Percentiles rank a stretch among this genome's conserved stretches.
Evolutionary conservation across 2,113 vertebrate species (phyloP).

Genomic region (Tautogolabrus adspersus): DNA sequence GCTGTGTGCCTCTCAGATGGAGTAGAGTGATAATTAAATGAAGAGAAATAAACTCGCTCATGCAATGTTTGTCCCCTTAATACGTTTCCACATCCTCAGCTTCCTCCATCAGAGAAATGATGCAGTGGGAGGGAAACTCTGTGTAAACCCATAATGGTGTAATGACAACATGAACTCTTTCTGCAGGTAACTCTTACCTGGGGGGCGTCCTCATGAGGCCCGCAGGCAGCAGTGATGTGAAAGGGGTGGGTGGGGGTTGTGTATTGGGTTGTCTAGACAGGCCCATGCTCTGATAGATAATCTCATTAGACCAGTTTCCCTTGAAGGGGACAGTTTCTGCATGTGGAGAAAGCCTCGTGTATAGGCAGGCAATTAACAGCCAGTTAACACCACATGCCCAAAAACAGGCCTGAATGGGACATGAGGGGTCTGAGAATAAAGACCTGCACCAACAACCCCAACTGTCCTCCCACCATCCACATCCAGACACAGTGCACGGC

Average conservation of each 20-base stretch:
- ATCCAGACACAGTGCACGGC: conserved; percentile 12
- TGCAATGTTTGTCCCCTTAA: not conserved
- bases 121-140: conserved; percentile 47
- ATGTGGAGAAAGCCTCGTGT: conserved; percentile 69
- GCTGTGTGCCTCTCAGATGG: not conserved
- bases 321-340: conserved; percentile 72
- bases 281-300: conserved; percentile 77
- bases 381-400: conserved; percentile 80
- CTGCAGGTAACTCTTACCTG: conserved; percentile 79
- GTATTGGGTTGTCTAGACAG: conserved; percentile 84
- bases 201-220: conserved; percentile 42
- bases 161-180: conserved; percentile 53
- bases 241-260: conserved; percentile 65
- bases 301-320: conserved; percentile 81
- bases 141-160: conserved; percentile 80
- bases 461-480: conserved; percentile 24
- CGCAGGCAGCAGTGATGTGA: conserved; percentile 49
- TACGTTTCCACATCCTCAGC: not conserved
- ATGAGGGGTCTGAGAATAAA: conserved; percentile 57
- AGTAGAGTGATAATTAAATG: too few relatives aligned
- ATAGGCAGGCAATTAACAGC: conserved; percentile 77
- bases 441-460: conserved; percentile 44
- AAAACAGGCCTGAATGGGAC: conserved; percentile 69
- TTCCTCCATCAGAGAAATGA: conserved; percentile 42
- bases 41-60: too few relatives aligned